Evolutionary conservation across 2,888 invertebrate genomes (phyloP).

Genomic region (Anaspis maculata): DNA sequence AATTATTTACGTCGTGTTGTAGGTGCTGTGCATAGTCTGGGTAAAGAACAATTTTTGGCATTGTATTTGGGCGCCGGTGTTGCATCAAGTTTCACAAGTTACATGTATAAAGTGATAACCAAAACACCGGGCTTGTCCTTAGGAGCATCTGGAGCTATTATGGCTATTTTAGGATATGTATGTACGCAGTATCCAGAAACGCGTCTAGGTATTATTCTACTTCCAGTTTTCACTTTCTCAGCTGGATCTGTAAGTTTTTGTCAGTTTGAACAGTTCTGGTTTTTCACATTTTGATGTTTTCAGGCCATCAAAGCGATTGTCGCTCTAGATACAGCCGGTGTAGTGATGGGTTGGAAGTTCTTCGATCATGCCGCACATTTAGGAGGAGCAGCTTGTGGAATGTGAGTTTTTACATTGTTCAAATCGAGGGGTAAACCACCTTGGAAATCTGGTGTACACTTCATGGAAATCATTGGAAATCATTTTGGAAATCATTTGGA

Average conservation of each 20-base stretch:
- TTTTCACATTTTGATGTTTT: slow-evolving; percentile 3
- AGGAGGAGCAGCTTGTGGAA: slow-evolving; percentile 86
- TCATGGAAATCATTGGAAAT: too few relatives aligned
- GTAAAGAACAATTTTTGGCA: slow-evolving; percentile 86
- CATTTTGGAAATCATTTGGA: too few relatives aligned
- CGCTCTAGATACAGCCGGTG: slow-evolving; percentile 75
- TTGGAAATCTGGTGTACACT: too few relatives aligned
- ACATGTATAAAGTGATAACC: slow-evolving; percentile 65
- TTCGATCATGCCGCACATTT: slow-evolving; percentile 99
- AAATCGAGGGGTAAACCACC: too few relatives aligned
- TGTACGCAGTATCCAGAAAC: slow-evolving; percentile 85
- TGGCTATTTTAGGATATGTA: slow-evolving; percentile 80
- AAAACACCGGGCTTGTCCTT: slow-evolving; percentile 70
- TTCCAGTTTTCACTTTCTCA: slow-evolving; percentile 84
- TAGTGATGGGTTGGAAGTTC: slow-evolving; percentile 78
- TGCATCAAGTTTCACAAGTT: slow-evolving; percentile 77
- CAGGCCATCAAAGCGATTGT: slow-evolving; percentile 84
- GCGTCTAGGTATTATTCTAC: slow-evolving; percentile 77
- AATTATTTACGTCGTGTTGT: too few relatives aligned
- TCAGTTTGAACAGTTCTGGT: slow-evolving; percentile 5
- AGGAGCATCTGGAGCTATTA: slow-evolving; percentile 96
- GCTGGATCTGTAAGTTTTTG: slow-evolving; percentile 75
- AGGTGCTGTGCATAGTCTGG: slow-evolving; percentile 66
- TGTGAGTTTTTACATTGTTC: slow-evolving; percentile 60
- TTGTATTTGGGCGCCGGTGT: slow-evolving; percentile 86